Conservation (phyloP, 2,113 vertebrate species). For the Tinamus guttatus region DNA sequence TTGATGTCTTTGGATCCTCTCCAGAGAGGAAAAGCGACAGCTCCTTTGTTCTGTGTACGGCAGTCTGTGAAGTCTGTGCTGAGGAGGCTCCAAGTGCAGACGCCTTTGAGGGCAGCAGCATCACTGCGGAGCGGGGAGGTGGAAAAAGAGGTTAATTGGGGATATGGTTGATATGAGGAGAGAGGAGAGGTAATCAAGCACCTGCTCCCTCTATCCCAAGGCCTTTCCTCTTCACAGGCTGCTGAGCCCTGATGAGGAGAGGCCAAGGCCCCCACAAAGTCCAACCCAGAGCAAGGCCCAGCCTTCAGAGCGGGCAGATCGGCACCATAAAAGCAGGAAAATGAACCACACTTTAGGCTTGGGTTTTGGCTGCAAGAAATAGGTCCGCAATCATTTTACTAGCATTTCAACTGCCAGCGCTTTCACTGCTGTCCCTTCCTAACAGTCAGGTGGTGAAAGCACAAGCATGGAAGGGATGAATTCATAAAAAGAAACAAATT, state of each 20-base stretch:
- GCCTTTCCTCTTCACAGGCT: conserved; percentile 47
- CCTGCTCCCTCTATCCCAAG: conserved; percentile 61
- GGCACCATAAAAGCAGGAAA: background rate
- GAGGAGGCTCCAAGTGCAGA: background rate
- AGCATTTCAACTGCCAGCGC: background rate
- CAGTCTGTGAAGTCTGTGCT: background rate
- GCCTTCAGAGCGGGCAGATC: background rate
- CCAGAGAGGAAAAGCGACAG: background rate
- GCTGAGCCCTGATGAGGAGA: conserved; percentile 15
- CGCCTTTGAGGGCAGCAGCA: no score
- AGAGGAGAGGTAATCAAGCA: conserved; percentile 31
- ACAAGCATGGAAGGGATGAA: background rate
- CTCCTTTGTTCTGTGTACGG: background rate
- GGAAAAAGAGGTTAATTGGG: background rate
- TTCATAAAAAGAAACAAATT: background rate
- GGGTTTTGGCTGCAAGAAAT: background rate
- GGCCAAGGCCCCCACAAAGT: background rate
- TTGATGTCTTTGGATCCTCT: background rate
- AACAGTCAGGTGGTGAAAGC: background rate
- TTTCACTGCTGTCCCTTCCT: background rate
- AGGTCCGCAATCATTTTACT: background rate
- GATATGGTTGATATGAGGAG: conserved; percentile 41
- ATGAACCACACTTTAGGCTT: rapidly evolving
- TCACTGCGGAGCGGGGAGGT: background rate
- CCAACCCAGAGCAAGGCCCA: background rate